Conservation (phyloP, 2,888 invertebrate genomes). For the Lasioglossum lativentre region DNA sequence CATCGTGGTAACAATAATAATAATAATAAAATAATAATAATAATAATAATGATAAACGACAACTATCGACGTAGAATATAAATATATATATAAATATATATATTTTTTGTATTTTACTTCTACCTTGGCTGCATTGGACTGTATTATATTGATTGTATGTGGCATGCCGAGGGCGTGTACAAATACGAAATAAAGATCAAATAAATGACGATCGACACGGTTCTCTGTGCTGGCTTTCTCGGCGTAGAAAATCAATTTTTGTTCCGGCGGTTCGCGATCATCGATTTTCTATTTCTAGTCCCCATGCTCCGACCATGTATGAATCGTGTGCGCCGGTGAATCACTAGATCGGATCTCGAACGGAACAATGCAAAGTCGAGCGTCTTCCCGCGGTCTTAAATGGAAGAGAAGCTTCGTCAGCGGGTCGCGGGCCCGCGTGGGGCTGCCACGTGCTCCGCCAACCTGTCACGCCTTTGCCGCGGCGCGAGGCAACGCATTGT, state of each 20-base stretch:
- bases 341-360: not conserved
- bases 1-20: conserved; percentile 77
- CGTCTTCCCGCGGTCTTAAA: not conserved
- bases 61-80: conserved; percentile 76
- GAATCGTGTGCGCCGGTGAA: not conserved
- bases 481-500: not conserved
- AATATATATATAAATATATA: conserved; percentile 77
- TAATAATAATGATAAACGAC: conserved; percentile 74
- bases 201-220: conserved; percentile 66
- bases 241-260: not conserved
- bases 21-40: conserved; percentile 63
- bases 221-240: conserved; percentile 17
- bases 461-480: conserved; percentile 6
- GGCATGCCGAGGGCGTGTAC: conserved; percentile 82
- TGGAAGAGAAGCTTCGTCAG: conserved; percentile 3
- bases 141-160: conserved; percentile 82
- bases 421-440: not conserved
- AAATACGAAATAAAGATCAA: conserved; percentile 79
- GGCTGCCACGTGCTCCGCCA: not conserved
- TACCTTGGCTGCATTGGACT: conserved; percentile 81
- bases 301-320: not conserved
- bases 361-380: conserved; percentile 8
- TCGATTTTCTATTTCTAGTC: not conserved
- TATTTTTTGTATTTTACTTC: conserved; percentile 82
- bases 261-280: not conserved